phyloP scores from a whole-genome alignment of 1,140 invertebrate genomes.

The Hyposmocoma kahamanoa region DNA sequence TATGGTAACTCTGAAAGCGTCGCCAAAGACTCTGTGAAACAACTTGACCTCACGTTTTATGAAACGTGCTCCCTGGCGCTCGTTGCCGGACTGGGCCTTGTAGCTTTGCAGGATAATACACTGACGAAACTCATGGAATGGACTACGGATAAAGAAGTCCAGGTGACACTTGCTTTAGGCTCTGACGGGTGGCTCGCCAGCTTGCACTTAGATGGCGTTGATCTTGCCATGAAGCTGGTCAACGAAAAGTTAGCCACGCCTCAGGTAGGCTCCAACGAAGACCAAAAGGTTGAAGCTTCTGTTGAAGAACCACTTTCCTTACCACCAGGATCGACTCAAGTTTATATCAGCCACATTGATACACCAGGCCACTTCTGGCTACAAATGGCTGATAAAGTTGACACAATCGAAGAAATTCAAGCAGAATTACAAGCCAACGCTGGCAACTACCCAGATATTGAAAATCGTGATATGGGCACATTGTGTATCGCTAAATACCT shows the following conservation, averaged over 20 bases:
- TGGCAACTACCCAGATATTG: conserved; percentile 63
- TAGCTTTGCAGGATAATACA: conserved; percentile 41
- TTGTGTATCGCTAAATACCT: conserved; percentile 83
- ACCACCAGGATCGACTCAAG: conserved; percentile 58
- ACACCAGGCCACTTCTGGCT: conserved; percentile 81
- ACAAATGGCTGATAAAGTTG: conserved; percentile 71
- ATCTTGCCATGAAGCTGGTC: conserved; percentile 52
- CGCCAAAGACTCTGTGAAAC: conserved; percentile 60
- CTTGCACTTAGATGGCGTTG: conserved; percentile 50
- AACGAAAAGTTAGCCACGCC: conserved; percentile 56
- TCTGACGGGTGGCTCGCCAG: conserved; percentile 56
- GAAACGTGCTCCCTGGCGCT: conserved; percentile 71
- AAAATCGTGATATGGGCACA: conserved; percentile 75
- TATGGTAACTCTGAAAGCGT: conserved; percentile 84
- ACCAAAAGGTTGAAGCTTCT: conserved; percentile 11
- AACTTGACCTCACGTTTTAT: conserved; percentile 74
- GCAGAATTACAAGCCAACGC: conserved; percentile 75
- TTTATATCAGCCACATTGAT: conserved; percentile 77
- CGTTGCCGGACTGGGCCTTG: conserved; percentile 59
- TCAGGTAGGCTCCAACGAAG: conserved; percentile 24
- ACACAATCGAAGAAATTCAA: conserved; percentile 74
- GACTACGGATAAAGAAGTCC: conserved; percentile 54
- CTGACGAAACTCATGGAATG: conserved; percentile 47
- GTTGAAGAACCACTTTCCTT: conserved; percentile 41
- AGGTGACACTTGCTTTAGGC: conserved; percentile 53